A percentile compares a stretch with the other conserved stretches of the same genome.
phyloP scores from a whole-genome alignment of 1,140 invertebrate species.

The Euura lappo region DNA sequence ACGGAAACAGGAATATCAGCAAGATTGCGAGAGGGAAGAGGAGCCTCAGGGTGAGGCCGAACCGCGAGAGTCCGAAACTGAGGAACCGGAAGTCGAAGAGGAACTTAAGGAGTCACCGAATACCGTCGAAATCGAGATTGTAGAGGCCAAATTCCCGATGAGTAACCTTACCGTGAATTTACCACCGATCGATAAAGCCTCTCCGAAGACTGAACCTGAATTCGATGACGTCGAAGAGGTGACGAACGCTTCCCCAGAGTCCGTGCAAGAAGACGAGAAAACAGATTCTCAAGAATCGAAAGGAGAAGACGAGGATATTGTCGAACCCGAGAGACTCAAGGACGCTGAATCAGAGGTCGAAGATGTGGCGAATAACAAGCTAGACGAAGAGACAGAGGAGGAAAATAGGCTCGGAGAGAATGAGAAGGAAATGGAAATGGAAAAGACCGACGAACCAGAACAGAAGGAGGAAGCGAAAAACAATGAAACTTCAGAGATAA shows the following conservation, averaged over 20 bases:
- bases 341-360: background rate
- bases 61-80: background rate
- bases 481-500: slow-evolving; percentile 42
- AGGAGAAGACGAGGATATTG: background rate
- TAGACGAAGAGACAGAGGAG: slow-evolving; percentile 38
- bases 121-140: background rate
- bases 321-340: background rate
- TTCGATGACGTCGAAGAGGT: slow-evolving; percentile 70
- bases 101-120: slow-evolving; percentile 22
- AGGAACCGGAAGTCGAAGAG: slow-evolving; percentile 11
- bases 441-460: slow-evolving; percentile 29
- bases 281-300: background rate
- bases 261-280: slow-evolving; percentile 10
- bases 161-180: slow-evolving; percentile 21
- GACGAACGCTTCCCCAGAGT: slow-evolving; percentile 63
- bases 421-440: slow-evolving; percentile 26
- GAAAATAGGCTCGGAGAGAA: slow-evolving; percentile 30
- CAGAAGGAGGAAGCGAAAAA: slow-evolving; percentile 11
- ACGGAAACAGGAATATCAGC: slow-evolving; percentile 54
- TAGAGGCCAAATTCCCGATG: slow-evolving; percentile 36
- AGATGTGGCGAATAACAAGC: background rate
- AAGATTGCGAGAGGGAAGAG: slow-evolving; percentile 33
- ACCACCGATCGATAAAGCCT: slow-evolving; percentile 43
- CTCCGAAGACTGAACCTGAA: slow-evolving; percentile 32
- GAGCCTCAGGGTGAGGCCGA: slow-evolving; percentile 16